Base-by-base conservation (phyloP, 2,888 invertebrate species). In the Aradus depressus region DNA sequence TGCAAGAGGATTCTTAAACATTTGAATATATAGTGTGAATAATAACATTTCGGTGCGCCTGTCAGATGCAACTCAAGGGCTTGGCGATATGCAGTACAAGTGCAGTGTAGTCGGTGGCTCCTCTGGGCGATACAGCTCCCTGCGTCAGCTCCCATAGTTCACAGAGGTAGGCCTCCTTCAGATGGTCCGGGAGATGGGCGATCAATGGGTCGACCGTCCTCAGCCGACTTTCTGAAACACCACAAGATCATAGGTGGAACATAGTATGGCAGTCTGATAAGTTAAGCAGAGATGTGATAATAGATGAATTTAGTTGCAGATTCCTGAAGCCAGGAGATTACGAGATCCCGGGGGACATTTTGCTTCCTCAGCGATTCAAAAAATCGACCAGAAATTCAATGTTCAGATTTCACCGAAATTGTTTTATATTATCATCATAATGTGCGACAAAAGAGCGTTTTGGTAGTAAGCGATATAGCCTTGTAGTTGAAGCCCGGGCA, bases 91-190 rank as follows among this genome's bases (percentile, higher is more conserved):
- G 31, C 5, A 51, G 19, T 8, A 47, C 21, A 1, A 54, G 44
- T 21, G 43, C 51, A 5, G 48, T 54, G 39, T 54, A 54, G 44
- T 51, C 54, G 5, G 43, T 47, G 3, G 51, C 48, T 10, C 51
- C 51, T 19, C 19, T 43, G 1, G 44, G 48, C n/a, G 50, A 50
- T 10, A 51, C 43, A 3, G 42, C 25, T 4, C 12, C 12, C 32
- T 51, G 48, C n/a, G 49, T 38, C 8, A 12, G 4, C 4, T 23
- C 8, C 26, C 51, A 21, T 10, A 51, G 22, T 4, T 54, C 54
- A 2, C 19, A 8, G 4, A 51, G 28, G 34, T 54, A 54, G n/a
- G 28, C 48, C 2, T 35, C 38, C 35, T 47, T 45, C 18, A 16
- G 19, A 1, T 45, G 12, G 4, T 44, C 43, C n/a, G 54, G 54